Base-by-base conservation (phyloP, 2,113 vertebrate species). In the Taurulus bubalis region DNA sequence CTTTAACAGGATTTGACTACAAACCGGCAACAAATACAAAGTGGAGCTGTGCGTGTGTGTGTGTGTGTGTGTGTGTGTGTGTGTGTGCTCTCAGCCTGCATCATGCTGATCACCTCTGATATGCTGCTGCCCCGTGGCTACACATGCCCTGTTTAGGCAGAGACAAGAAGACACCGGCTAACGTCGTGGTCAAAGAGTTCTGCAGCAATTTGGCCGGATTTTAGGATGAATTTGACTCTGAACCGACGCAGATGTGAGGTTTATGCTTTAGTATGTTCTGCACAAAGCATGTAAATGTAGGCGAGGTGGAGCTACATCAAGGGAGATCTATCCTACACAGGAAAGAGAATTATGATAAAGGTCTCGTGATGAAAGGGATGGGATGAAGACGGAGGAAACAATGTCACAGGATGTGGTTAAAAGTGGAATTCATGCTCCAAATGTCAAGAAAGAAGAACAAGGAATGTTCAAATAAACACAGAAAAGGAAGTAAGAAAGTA, bases 21-120 rank as follows among this genome's bases (percentile, higher is more conserved):
- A 56, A 79, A 56, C 59, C 62, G 28, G 68, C 68, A 83, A 69
- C 76, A 82, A 68, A 79, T 7, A 82, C 47, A 74, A 62, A 79
- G 73, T 63, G 59, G 76, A 75, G 72, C 72, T 76, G 34, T 34
- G 34, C 1, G 34, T 34, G 34, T 6, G 34, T 34, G 34, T 34
- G 34, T 49, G 67, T 65, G 59, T 22, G 77, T 90, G 65, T 11
- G 24, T 69, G 72, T 53, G 75, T 36, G 83, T 71, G n/a, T 56
- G 75, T 63, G 55, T 16, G 77, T 87, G 67, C 76, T 80, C 82
- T 89, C 82, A 76, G 82, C 75, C 62, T 77, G 75, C 83, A 88
- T 90, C 88, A 87, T n/a, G 72, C 79, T 90, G 92, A 93, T 92
- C 87, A 90, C 84, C 83, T 91, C 87, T 93, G 93, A 92, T 92